Evolutionary conservation across 2,888 invertebrate genomes (phyloP).

Genomic region (Congeria kusceri): DNA sequence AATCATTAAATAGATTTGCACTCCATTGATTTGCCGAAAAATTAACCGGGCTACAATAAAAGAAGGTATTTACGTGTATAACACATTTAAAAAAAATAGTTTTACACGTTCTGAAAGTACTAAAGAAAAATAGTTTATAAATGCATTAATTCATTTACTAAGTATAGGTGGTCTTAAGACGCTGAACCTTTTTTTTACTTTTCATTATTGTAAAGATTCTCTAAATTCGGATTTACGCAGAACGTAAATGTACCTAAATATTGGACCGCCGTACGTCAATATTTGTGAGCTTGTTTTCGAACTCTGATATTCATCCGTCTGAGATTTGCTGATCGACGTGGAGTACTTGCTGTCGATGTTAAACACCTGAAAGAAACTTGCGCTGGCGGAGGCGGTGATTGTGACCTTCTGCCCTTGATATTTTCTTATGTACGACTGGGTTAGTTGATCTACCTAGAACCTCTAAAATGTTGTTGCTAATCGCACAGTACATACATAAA

Average conservation of each 20-base stretch:
- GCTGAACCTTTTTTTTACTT: no score
- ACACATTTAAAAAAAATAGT: no score
- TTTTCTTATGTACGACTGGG: conserved; percentile 48
- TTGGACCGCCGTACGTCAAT: conserved; percentile 68
- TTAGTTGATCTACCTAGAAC: conserved; percentile 68
- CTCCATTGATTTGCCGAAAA: conserved; percentile 73
- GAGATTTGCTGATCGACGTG: conserved; percentile 44
- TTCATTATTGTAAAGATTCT: no score
- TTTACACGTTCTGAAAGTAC: no score
- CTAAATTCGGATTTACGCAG: no score
- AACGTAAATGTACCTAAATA: conserved; percentile 42
- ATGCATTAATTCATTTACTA: no score
- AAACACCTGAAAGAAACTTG: conserved; percentile 68
- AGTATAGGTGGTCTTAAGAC: no score
- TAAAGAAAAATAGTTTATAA: no score
- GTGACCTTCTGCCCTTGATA: conserved; percentile 46
- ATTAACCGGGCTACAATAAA: conserved; percentile 66
- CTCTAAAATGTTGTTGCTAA: no score
- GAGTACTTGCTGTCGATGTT: conserved; percentile 51
- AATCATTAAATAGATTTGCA: conserved; percentile 63
- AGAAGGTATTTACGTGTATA: no score
- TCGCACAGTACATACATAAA: no score
- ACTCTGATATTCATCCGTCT: conserved; percentile 57
- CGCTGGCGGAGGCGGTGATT: conserved; percentile 69
- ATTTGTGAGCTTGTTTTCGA: conserved; percentile 64